phyloP scores from a whole-genome alignment of 2,888 invertebrate species.

The Nymphalis polychloros region DNA sequence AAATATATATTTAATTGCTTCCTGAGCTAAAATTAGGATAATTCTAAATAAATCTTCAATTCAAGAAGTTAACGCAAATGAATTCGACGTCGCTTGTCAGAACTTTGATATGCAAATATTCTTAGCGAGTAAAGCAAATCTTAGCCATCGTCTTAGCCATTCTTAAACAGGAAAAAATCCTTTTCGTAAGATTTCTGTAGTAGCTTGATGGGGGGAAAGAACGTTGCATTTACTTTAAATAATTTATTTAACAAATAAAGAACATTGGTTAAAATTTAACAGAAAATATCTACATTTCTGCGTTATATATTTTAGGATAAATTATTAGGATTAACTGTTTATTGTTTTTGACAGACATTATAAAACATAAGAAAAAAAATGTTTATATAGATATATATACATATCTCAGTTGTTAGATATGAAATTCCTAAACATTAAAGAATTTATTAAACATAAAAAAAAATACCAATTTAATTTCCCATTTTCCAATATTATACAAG shows the following conservation, averaged over 20 bases:
- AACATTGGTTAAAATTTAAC: not conserved
- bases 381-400: too few species aligned
- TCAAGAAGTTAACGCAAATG: slow-evolving; percentile 21
- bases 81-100: slow-evolving; percentile 27
- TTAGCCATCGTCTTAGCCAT: slow-evolving; percentile 2
- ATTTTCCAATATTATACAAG: not conserved
- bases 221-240: slow-evolving; percentile 5
- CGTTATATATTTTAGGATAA: too few species aligned
- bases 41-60: not conserved
- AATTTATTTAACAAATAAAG: slow-evolving; percentile 15
- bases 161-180: slow-evolving; percentile 2
- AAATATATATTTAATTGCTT: not conserved
- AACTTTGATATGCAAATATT: slow-evolving; percentile 35
- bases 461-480: not conserved
- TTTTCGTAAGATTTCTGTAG: slow-evolving; percentile 11
- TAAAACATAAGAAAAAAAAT: too few species aligned
- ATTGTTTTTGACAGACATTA: too few species aligned
- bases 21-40: not conserved
- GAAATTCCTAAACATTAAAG: too few species aligned
- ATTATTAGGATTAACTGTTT: too few species aligned
- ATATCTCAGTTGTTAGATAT: too few species aligned
- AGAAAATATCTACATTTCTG: not conserved
- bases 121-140: slow-evolving; percentile 21
- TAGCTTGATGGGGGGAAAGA: slow-evolving; percentile 19
- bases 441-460: too few species aligned